Evolutionary conservation across 1,140 invertebrate genomes (phyloP), one percentile per base, ranked within the genome.

Genomic region (Brachionus manjavacas): DNA sequence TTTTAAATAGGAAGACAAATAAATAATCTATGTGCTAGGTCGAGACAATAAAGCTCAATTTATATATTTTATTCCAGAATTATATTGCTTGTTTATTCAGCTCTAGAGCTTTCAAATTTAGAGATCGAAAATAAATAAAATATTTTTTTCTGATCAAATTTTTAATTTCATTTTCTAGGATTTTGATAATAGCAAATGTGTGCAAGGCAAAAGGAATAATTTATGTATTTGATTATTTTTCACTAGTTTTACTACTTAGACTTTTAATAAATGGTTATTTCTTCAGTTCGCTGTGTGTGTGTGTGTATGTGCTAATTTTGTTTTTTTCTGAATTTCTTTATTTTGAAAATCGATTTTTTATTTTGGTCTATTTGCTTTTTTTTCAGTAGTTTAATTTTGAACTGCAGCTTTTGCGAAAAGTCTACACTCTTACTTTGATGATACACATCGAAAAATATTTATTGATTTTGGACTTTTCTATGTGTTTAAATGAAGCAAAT

Each of bases 161-260:
- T 60, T 23, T 20, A 60, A 60, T 20, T 60, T 60, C 16, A 23
- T 60, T 60, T 60, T 60, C 16, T 60, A 20, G 52, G 16, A 60
- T 60, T 60, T 60, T 60, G 52, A 60, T 20, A 60, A 60, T 20
- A 60, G 16, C n/a, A 60, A 60, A 60, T 60, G 52, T 60, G 20
- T 60, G 20, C 52, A 60, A 20, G 28, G 9, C 28, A 70, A 70
- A 70, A 70, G 68, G 68, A 72, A 72, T 72, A 72, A 72, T 72
- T 72, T 72, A 72, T 72, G 68, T 8, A 72, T 72, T 41, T 72
- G 35, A 72, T 72, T 68, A 68, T 68, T 72, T 72, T 72, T 35
- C 39, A 20, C 39, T 20, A 41, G 31, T 41, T 72, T 72, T 72
- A 41, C n/a, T 72, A 41, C 46, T 72, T 41, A 41, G 39, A 72